Conservation (phyloP, 2,888 invertebrate genomes). For the Apocheima hispidaria region DNA sequence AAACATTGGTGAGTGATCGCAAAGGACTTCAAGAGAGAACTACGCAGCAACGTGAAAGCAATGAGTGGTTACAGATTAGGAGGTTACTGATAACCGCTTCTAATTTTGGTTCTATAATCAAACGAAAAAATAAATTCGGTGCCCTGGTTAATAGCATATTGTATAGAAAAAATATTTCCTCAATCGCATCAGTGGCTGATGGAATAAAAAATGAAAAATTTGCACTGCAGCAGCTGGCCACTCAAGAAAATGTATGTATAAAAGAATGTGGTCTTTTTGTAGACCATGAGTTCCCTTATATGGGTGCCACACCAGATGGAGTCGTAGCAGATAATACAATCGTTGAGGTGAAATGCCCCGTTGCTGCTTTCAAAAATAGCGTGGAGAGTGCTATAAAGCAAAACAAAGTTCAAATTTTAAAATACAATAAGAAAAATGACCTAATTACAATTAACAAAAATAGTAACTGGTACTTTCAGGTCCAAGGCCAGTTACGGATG, state of each 20-base stretch:
- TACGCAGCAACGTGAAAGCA: not conserved
- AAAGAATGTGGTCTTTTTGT: not conserved
- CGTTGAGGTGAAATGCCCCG: constrained; percentile 15
- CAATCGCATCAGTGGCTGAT: constrained; percentile 11
- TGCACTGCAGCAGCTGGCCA: not conserved
- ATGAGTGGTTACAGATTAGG: too few species aligned
- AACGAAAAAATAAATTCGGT: too few species aligned
- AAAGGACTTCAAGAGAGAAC: not conserved
- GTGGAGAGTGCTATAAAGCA: constrained; percentile 1
- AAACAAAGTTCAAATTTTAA: constrained; percentile 15
- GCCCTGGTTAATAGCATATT: constrained; percentile 14
- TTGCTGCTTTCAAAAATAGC: constrained; percentile 5
- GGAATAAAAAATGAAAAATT: constrained; percentile 14
- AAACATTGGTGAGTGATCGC: too few species aligned
- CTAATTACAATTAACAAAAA: not conserved
- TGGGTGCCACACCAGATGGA: constrained; percentile 10
- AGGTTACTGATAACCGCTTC: too few species aligned
- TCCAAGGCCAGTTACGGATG: not conserved
- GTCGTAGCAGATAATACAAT: constrained; percentile 3
- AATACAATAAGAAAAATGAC: constrained; percentile 15
- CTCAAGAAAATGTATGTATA: not conserved
- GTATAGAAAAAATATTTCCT: constrained; percentile 6
- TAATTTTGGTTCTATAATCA: too few species aligned
- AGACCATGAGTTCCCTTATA: not conserved
- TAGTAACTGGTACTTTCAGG: constrained; percentile 6